Percentiles rank a stretch among this genome's conserved stretches.
Evolutionary conservation across 2,888 invertebrate species (phyloP).

Genomic region (Dicyrtoma fusca): DNA sequence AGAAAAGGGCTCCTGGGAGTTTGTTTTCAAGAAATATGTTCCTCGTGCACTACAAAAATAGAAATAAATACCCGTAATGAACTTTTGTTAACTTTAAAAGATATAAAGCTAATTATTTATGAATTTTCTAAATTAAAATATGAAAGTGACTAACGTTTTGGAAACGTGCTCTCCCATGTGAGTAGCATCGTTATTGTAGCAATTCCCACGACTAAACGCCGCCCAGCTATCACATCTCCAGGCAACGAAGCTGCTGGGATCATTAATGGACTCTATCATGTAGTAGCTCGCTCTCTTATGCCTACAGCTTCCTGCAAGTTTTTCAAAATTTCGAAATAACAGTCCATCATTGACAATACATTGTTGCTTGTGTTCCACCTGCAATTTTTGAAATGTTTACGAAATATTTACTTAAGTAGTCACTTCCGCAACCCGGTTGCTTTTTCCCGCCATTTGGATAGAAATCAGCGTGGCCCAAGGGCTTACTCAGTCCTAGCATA

Average conservation of each 20-base stretch:
- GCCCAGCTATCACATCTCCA: constrained; percentile 51
- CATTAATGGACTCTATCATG: constrained; percentile 44
- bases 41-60: neutral
- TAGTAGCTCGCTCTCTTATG: constrained; percentile 47
- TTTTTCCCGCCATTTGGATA: constrained; percentile 50
- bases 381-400: too few species aligned
- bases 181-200: constrained; percentile 35
- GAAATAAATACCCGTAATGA: neutral
- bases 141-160: too few species aligned
- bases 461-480: constrained; percentile 43
- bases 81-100: too few species aligned
- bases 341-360: neutral
- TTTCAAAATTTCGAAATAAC: neutral
- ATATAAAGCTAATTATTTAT: too few species aligned
- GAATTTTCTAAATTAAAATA: too few species aligned
- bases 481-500: constrained; percentile 33
- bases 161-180: constrained; percentile 39
- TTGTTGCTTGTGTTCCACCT: too few species aligned
- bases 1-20: neutral
- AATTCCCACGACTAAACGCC: constrained; percentile 37
- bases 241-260: constrained; percentile 37
- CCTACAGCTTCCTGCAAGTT: constrained; percentile 45
- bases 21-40: neutral
- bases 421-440: constrained; percentile 52
- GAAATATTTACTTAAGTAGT: too few species aligned